Evolutionary conservation across 2,888 invertebrate species (phyloP), one percentile per base, ranked within the genome.

Genomic region (Troilus luridus): DNA sequence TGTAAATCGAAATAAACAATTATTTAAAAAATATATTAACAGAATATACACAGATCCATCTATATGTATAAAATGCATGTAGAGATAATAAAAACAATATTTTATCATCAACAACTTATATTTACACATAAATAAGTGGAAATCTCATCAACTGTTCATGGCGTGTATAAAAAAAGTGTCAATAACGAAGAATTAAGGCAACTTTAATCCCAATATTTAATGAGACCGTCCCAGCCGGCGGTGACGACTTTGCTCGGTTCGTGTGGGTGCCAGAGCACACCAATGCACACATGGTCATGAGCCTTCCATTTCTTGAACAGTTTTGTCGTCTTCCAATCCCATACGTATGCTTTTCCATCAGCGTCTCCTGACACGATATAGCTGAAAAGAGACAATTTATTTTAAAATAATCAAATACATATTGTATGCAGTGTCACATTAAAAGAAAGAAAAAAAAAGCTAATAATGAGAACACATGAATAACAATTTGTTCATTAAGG

Each of bases 291-390:
- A 92, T 98, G 98, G 93, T 99, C 99, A 94, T 99, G 99, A 0
- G 99, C 99, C 94, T 99, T 99, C 98, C 99, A 99, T 94, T 99
- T 99, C 94, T 98, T 98, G 94, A 98, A 98, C 92, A 99, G 95
- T 95, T 99, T 99, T 92, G 99, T 99, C 0, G 99, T 98, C 94
- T 99, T 99, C 99, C 99, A 99, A 94, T 99, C 99, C 99, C 99
- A 99, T 88, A 99, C 96, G 94, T 98, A 99, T 93, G 98, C 97
- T 94, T 99, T 99, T 17, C 99, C 99, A 95, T 99, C 99, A 0
- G 99, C 99, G 94, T 99, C 99, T 1, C 99, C 99, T 0, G 99
- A 99, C 90, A 98, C 97, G 77, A 99, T 95, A 94, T 99, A 99
- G 93, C 99, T 98, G 95, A 27, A 95, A 95, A 94, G 94, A 24